Evolutionary conservation across 2,888 invertebrate genomes (phyloP).

Genomic region (Platycheirus rosarum): DNA sequence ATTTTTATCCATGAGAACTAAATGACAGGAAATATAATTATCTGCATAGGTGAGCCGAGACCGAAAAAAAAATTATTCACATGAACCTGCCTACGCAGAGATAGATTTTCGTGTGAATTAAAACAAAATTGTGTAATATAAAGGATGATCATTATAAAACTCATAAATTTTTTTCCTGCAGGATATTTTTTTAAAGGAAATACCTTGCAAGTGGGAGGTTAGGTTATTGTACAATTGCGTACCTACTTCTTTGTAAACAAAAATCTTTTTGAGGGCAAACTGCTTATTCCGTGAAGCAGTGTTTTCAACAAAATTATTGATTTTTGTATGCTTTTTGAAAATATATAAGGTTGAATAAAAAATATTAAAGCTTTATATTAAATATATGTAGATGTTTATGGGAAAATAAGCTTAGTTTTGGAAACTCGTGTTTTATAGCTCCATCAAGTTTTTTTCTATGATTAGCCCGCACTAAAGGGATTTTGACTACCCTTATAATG

Average conservation of each 20-base stretch:
- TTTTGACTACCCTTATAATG: too few species aligned
- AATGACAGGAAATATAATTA: conserved; percentile 9
- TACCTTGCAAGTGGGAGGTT: background rate
- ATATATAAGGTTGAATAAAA: too few species aligned
- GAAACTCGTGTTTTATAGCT: too few species aligned
- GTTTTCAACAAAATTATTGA: background rate
- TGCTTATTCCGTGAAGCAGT: background rate
- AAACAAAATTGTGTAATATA: background rate
- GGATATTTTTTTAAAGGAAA: background rate
- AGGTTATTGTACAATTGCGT: too few species aligned
- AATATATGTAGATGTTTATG: background rate
- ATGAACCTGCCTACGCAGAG: background rate
- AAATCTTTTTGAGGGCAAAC: too few species aligned
- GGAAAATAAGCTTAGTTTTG: too few species aligned
- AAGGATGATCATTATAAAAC: background rate
- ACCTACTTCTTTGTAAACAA: too few species aligned
- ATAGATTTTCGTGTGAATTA: conserved; percentile 9
- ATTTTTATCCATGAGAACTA: background rate
- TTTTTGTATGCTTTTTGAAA: background rate
- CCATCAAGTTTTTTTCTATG: too few species aligned
- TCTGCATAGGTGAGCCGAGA: background rate
- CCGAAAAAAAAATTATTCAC: background rate
- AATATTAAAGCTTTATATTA: conserved; percentile 8
- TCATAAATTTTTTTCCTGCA: background rate
- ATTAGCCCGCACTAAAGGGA: too few species aligned